Percentiles rank a stretch among this genome's conserved stretches.
phyloP scores from a whole-genome alignment of 2,888 invertebrate genomes.

The Tethea ocularis region DNA sequence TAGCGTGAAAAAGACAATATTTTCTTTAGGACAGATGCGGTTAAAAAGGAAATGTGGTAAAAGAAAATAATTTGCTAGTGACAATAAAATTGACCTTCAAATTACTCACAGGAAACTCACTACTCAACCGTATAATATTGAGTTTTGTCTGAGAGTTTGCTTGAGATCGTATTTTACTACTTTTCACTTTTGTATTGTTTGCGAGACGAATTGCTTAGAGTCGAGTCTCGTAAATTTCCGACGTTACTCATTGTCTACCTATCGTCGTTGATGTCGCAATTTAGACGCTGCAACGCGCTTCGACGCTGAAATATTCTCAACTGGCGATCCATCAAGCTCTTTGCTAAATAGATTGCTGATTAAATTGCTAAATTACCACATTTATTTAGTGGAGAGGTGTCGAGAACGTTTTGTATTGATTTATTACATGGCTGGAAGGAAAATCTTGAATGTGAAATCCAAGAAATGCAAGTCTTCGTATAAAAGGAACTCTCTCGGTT shows the following conservation, averaged over 20 bases:
- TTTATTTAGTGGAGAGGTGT: constrained; percentile 42
- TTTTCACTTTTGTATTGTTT: constrained; percentile 26
- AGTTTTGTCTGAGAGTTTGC: constrained; percentile 30
- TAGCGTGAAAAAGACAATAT: not conserved
- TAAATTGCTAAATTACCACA: constrained; percentile 67
- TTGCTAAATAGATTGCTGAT: constrained; percentile 67
- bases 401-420: constrained; percentile 22
- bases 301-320: constrained; percentile 63
- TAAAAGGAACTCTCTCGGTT: too few species aligned
- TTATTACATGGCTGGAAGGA: constrained; percentile 6
- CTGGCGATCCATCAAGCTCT: constrained; percentile 70
- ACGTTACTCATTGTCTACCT: constrained; percentile 62
- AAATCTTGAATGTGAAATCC: not conserved
- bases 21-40: not conserved
- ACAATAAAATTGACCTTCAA: not conserved
- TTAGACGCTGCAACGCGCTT: constrained; percentile 54
- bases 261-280: constrained; percentile 63
- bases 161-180: constrained; percentile 37
- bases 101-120: not conserved
- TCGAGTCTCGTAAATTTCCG: constrained; percentile 58
- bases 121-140: not conserved
- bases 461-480: not conserved
- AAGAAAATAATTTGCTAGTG: not conserved
- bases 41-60: not conserved
- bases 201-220: constrained; percentile 44